phyloP scores from a whole-genome alignment of 2,888 invertebrate genomes.

The Calameuta idolon region DNA sequence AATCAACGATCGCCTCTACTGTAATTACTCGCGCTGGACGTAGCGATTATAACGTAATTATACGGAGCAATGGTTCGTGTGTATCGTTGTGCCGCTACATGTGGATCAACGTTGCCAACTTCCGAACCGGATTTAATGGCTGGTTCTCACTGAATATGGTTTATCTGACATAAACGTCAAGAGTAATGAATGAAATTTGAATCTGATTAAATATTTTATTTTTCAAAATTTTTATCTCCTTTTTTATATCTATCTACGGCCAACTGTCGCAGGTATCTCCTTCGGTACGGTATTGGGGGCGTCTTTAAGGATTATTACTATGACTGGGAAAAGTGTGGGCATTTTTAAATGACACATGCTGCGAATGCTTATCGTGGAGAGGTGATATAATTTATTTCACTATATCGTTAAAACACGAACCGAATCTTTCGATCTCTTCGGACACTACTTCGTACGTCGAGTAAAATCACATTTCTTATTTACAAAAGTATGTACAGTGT shows the following conservation, averaged over 20 bases:
- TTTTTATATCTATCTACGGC: background rate
- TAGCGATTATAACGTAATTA: conserved; percentile 54
- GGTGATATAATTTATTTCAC: conserved; percentile 63
- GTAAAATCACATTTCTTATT: conserved; percentile 62
- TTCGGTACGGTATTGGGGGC: background rate
- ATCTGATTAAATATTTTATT: background rate
- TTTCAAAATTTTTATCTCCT: background rate
- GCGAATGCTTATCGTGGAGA: conserved; percentile 25
- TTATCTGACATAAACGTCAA: background rate
- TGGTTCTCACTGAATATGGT: background rate
- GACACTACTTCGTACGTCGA: conserved; percentile 43
- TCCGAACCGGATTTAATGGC: background rate
- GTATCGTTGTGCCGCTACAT: background rate
- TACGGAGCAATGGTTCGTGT: conserved; percentile 37
- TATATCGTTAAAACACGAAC: conserved; percentile 64
- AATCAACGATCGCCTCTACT: conserved; percentile 31
- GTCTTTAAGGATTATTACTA: background rate
- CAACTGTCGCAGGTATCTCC: too few relatives aligned
- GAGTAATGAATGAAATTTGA: background rate
- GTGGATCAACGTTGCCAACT: background rate
- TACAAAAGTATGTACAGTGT: conserved; percentile 34
- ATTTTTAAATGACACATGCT: background rate
- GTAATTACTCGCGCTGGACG: conserved; percentile 50
- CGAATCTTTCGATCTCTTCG: conserved; percentile 50
- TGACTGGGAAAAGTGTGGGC: background rate